A percentile compares a stretch with the other conserved stretches of the same genome.
phyloP scores from a whole-genome alignment of 2,113 vertebrate species.

The Notiomystis cincta region DNA sequence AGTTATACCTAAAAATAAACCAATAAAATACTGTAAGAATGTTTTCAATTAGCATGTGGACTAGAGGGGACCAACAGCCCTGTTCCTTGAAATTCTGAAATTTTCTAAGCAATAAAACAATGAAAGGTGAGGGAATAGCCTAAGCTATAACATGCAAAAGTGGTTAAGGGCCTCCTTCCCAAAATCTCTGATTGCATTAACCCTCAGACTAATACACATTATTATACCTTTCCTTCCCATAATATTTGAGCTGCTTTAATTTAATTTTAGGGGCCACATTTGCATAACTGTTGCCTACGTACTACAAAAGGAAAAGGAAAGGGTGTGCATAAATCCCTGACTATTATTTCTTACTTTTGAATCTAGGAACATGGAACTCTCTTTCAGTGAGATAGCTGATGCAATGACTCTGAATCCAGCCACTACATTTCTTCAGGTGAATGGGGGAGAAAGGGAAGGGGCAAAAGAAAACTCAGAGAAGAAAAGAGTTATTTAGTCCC shows the following conservation, averaged over 20 bases:
- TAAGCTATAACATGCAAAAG: background rate
- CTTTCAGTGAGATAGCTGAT: background rate
- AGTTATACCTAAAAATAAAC: slow-evolving; percentile 75
- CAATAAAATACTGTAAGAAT: background rate
- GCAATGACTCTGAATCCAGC: background rate
- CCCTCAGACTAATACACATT: background rate
- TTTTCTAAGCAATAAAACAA: background rate
- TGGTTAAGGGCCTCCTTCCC: background rate
- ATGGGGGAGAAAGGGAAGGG: background rate
- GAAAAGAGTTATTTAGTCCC: background rate
- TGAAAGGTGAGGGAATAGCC: background rate
- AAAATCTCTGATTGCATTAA: background rate
- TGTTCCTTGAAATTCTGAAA: background rate
- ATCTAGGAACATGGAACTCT: background rate
- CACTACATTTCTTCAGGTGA: background rate
- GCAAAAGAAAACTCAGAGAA: background rate
- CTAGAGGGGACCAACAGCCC: background rate
- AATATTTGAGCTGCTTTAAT: background rate
- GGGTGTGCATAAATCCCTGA: background rate
- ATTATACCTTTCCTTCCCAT: background rate
- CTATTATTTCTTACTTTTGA: background rate
- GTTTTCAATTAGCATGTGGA: background rate
- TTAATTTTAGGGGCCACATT: background rate
- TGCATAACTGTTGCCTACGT: background rate
- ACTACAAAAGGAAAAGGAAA: background rate